A percentile compares a stretch with the other conserved stretches of the same genome.
These are phyloP conservation scores for Phymanthus crucifer DNA, from an alignment of 92 coral and sea anemone genomes.

Conservation along the genomic window DNA sequence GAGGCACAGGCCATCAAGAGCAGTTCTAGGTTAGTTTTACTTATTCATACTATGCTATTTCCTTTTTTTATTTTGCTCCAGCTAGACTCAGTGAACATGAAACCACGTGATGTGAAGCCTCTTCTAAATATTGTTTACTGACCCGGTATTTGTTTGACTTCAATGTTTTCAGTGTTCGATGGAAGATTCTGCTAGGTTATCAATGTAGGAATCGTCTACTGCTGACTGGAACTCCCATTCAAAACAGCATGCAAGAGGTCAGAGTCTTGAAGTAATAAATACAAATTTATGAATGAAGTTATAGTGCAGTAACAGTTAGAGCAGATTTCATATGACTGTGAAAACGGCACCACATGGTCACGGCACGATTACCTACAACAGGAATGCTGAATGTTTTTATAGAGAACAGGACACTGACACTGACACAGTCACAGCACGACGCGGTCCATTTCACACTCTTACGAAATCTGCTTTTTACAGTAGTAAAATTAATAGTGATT, in stretches of 20 bases:
- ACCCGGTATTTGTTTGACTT: neutral
- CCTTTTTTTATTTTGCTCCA: neutral
- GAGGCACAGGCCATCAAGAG: slow-evolving; percentile 99
- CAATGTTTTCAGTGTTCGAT: slow-evolving; percentile 68
- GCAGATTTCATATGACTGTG: too few species aligned
- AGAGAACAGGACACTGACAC: too few species aligned
- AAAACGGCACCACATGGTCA: too few species aligned
- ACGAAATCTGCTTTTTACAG: too few species aligned
- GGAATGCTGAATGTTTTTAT: too few species aligned
- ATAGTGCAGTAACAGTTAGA: too few species aligned
- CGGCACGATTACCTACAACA: too few species aligned
- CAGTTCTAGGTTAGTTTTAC: slow-evolving; percentile 27
- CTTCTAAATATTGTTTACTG: neutral
- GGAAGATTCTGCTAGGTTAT: slow-evolving; percentile 97
- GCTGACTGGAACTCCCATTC: slow-evolving; percentile 95
- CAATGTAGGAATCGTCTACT: slow-evolving; percentile 92
- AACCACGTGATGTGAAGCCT: neutral
- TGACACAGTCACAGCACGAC: too few species aligned
- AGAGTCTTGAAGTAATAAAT: slow-evolving; percentile 11
- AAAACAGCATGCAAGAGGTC: slow-evolving; percentile 99
- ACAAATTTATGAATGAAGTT: too few species aligned
- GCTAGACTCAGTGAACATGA: neutral
- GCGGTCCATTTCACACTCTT: too few species aligned
- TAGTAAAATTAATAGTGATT: too few species aligned
- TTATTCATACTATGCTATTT: neutral